These are phyloP conservation scores for Ischnus inquisitorius DNA, from an alignment of 2,888 invertebrate genomes.

Conservation along the genomic window DNA sequence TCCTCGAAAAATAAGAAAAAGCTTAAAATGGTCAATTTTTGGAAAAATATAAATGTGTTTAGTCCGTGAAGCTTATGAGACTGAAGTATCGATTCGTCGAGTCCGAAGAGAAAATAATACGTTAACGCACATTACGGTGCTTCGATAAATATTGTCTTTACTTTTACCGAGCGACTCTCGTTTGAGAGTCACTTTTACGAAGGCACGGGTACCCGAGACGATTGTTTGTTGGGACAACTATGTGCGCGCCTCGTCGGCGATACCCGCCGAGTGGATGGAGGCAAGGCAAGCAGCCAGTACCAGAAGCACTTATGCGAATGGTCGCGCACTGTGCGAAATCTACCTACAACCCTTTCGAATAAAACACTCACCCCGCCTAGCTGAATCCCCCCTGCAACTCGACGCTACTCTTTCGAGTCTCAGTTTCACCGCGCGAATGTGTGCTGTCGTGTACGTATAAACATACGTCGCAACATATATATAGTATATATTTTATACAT, in stretches of 20 bases:
- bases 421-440: conserved; percentile 1
- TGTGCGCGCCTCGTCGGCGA: conserved; percentile 41
- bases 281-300: conserved; percentile 3
- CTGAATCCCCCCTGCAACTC: conserved; percentile 33
- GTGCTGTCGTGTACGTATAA: not conserved
- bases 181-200: conserved; percentile 32
- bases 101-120: not conserved
- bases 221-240: conserved; percentile 62
- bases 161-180: not conserved
- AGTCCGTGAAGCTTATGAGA: not conserved
- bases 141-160: conserved; percentile 2
- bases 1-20: not conserved
- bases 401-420: conserved; percentile 2
- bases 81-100: not conserved
- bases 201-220: conserved; percentile 20
- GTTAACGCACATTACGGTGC: not conserved
- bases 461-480: not conserved
- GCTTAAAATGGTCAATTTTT: not conserved
- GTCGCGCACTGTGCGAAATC: conserved; percentile 48
- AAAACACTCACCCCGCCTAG: conserved; percentile 44
- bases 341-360: conserved; percentile 51
- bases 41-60: not conserved
- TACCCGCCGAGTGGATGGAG: conserved; percentile 10
- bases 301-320: conserved; percentile 55
- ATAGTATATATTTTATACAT: not conserved